A percentile compares a stretch with the other conserved stretches of the same genome.
Evolutionary conservation across 2,113 vertebrate species (phyloP).

Genomic region (Halcyon malimbica): DNA sequence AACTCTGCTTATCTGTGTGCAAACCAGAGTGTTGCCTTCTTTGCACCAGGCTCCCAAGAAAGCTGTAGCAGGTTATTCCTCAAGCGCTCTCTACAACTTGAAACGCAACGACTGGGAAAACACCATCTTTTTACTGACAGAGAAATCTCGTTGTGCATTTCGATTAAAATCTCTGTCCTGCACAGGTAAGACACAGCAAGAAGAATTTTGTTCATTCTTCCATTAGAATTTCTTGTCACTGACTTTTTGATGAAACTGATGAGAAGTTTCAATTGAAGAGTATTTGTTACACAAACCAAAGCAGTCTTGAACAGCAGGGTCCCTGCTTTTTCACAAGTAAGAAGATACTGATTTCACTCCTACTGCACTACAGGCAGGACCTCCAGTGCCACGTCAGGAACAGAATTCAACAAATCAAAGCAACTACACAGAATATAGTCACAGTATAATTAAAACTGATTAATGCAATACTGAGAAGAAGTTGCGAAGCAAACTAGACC

Average conservation of each 20-base stretch:
- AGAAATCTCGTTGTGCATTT: neutral
- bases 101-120: neutral
- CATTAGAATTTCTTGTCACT: neutral
- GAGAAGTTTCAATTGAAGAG: neutral
- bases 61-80: neutral
- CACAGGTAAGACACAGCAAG: neutral
- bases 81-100: neutral
- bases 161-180: neutral
- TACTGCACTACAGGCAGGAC: neutral
- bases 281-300: neutral
- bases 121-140: neutral
- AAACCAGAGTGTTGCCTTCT: neutral
- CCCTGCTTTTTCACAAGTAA: neutral
- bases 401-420: neutral
- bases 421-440: neutral
- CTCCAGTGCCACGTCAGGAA: neutral
- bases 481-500: neutral
- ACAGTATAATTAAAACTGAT: neutral
- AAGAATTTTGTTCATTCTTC: neutral
- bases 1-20: neutral
- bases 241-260: neutral
- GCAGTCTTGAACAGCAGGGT: neutral
- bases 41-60: neutral
- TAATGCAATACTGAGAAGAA: neutral
- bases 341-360: neutral